Conservation (phyloP, 1,140 invertebrate species). For the Harpegnathos saltator region DNA sequence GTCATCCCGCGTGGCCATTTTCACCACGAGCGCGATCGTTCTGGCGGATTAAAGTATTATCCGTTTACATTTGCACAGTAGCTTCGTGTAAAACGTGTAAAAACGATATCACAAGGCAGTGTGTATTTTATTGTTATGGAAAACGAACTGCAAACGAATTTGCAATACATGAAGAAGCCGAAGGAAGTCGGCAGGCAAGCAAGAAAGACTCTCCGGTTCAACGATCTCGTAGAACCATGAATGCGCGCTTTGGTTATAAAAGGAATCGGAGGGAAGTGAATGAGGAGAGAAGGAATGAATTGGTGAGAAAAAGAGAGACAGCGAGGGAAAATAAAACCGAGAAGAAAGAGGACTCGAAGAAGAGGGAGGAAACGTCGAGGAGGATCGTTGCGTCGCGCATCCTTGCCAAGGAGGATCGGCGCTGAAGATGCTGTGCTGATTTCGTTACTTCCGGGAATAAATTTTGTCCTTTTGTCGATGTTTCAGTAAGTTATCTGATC, state of each 20-base stretch:
- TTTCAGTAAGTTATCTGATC: constrained; percentile 6
- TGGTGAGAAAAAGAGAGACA: constrained; percentile 5
- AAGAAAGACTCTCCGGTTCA: constrained; percentile 70
- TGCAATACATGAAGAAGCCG: constrained; percentile 11
- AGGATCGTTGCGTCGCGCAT: constrained; percentile 34
- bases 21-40: neutral
- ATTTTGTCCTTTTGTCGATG: constrained; percentile 21
- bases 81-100: neutral
- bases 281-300: constrained; percentile 43
- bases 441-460: constrained; percentile 36
- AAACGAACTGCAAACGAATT: neutral
- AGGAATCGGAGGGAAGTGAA: constrained; percentile 47
- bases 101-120: neutral
- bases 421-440: constrained; percentile 53
- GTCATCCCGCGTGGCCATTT: neutral
- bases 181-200: constrained; percentile 61
- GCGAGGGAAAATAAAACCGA: constrained; percentile 65
- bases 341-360: constrained; percentile 30
- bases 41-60: neutral
- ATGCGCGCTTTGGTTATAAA: constrained; percentile 59
- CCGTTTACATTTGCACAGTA: neutral
- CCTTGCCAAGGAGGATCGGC: constrained; percentile 25
- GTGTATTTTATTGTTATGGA: neutral
- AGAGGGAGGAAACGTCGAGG: constrained; percentile 21
- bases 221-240: constrained; percentile 77